phyloP scores from a whole-genome alignment of 2,113 vertebrate genomes.

The Scolopax mira region DNA sequence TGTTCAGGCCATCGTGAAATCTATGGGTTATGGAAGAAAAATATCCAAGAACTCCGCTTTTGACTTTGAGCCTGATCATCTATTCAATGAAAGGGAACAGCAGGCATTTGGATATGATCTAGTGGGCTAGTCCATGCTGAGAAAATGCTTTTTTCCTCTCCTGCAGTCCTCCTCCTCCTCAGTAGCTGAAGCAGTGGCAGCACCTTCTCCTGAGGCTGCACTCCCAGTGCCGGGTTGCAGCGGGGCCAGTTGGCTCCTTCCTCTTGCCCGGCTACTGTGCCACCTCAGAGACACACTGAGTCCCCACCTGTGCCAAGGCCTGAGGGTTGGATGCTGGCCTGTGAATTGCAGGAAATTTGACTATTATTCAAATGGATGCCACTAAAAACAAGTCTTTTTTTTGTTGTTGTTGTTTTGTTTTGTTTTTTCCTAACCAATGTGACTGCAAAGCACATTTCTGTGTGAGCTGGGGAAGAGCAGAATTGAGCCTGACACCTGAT shows the following conservation, averaged over 20 bases:
- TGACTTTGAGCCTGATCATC: background rate
- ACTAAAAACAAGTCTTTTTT: background rate
- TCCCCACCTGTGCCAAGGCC: background rate
- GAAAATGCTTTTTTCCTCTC: background rate
- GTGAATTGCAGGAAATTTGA: background rate
- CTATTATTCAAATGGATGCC: background rate
- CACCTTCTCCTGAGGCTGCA: background rate
- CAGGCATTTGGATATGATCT: background rate
- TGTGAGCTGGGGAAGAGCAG: background rate
- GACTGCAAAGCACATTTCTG: background rate
- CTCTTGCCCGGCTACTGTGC: background rate
- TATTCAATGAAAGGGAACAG: background rate
- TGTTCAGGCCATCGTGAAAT: background rate
- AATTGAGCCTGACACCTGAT: background rate
- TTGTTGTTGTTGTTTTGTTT: background rate
- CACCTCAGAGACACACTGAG: background rate
- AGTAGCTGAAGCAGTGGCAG: background rate
- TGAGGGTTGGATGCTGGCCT: background rate
- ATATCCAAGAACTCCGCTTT: background rate
- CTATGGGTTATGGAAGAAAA: background rate
- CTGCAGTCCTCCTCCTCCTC: background rate
- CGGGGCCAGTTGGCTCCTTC: background rate
- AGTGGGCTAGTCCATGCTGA: background rate
- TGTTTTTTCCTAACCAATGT: background rate
- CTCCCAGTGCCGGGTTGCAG: rapidly evolving